A percentile compares a stretch with the other conserved stretches of the same genome.
Evolutionary conservation across 2,113 vertebrate genomes (phyloP).

Genomic region (Nesoenas mayeri): DNA sequence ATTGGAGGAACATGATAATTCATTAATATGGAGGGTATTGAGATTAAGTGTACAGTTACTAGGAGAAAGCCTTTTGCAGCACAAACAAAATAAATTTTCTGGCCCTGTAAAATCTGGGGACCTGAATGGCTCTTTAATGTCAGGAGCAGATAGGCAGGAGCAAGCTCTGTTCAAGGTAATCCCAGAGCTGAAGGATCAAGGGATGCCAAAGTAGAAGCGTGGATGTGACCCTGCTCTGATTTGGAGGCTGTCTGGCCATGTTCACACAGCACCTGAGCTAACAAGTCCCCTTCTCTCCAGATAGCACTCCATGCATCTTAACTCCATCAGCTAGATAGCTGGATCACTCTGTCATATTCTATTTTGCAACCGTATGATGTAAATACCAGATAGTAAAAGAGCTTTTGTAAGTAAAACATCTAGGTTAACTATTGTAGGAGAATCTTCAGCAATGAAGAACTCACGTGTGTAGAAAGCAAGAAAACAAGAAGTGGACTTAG

Average conservation of each 20-base stretch:
- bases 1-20: slow-evolving; percentile 8
- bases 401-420: neutral
- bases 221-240: neutral
- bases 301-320: neutral
- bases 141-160: neutral
- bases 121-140: neutral
- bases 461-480: neutral
- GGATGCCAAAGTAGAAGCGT: neutral
- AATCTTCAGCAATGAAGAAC: neutral
- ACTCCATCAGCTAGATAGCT: neutral
- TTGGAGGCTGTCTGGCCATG: neutral
- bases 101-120: neutral
- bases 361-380: neutral
- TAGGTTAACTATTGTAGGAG: neutral
- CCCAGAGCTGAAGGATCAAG: neutral
- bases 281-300: neutral
- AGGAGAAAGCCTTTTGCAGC: neutral
- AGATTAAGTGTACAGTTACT: neutral
- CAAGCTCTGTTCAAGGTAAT: neutral
- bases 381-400: neutral
- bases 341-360: neutral
- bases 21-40: neutral
- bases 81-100: neutral
- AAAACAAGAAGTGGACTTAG: neutral
- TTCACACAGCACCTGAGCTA: neutral